These are phyloP conservation scores for Benthosema pterotum DNA, from an alignment of 2,797 vertebrate genomes.

Conservation along the genomic window DNA sequence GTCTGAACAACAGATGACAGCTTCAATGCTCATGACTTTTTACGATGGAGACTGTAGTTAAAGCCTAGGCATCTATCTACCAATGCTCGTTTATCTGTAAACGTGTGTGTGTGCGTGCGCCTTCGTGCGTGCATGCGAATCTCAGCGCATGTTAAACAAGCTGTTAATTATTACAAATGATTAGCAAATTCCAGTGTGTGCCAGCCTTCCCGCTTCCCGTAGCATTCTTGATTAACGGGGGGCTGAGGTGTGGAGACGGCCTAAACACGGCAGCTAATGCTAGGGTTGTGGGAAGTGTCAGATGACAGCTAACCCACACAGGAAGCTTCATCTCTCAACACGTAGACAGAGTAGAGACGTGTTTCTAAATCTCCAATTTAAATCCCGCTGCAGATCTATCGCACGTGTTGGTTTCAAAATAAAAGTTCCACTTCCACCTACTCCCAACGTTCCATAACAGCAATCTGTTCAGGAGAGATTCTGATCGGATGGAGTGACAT, in stretches of 20 bases:
- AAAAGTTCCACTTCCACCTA: conserved; percentile 52
- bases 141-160: too few species aligned
- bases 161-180: conserved; percentile 54
- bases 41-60: too few species aligned
- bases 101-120: conserved; percentile 6
- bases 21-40: too few species aligned
- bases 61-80: too few species aligned
- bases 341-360: conserved; percentile 56
- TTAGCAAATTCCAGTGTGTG: conserved; percentile 55
- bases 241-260: conserved; percentile 60
- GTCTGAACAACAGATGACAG: too few species aligned
- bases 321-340: conserved; percentile 79
- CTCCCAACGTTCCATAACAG: conserved; percentile 44
- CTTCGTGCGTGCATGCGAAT: background rate
- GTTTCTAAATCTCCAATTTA: conserved; percentile 76
- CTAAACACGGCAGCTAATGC: conserved; percentile 51
- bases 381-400: conserved; percentile 66
- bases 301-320: conserved; percentile 79
- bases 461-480: conserved; percentile 57
- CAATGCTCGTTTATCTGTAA: conserved; percentile 14
- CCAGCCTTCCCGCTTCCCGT: conserved; percentile 25
- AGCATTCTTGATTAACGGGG: conserved; percentile 56
- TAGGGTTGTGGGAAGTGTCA: conserved; percentile 71
- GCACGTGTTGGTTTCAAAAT: conserved; percentile 71
- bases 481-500: conserved; percentile 36